Evolutionary conservation across 2,797 vertebrate species (phyloP).

Genomic region (Xiphorhynchus erythropygius): DNA sequence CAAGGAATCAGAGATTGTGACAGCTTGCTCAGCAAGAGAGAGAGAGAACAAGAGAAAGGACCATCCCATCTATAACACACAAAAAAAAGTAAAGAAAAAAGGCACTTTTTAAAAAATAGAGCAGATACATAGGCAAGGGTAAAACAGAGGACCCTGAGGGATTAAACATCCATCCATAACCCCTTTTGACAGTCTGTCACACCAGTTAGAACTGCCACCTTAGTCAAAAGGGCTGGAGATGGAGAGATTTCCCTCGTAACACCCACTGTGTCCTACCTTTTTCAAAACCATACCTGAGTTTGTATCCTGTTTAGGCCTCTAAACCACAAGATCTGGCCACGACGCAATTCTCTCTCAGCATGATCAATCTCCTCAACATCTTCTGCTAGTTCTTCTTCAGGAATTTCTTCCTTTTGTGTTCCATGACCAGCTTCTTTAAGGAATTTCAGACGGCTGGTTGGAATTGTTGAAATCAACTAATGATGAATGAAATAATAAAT

Average conservation of each 20-base stretch:
- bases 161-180: conserved; percentile 56
- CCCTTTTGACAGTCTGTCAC: conserved; percentile 62
- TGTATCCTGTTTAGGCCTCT: conserved; percentile 99
- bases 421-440: conserved; percentile 96
- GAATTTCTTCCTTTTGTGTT: conserved; percentile 97
- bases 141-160: conserved; percentile 64
- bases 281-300: conserved; percentile 90
- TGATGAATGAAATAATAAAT: neutral
- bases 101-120: conserved; percentile 78
- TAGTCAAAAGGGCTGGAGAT: neutral
- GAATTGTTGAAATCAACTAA: conserved; percentile 94
- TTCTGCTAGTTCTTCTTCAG: conserved; percentile 95
- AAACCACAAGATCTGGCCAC: conserved; percentile 99
- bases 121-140: conserved; percentile 75
- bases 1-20: conserved; percentile 99
- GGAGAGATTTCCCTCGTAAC: neutral
- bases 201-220: conserved; percentile 41
- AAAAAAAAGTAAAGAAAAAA: conserved; percentile 79
- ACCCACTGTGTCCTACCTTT: conserved; percentile 67
- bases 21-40: conserved; percentile 87
- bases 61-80: conserved; percentile 84
- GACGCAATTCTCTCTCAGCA: conserved; percentile 94
- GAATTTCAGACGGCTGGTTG: conserved; percentile 96
- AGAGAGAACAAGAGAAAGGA: conserved; percentile 83
- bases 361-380: conserved; percentile 98